Conservation (phyloP, 2,888 invertebrate species). For the Pollenia angustigena region DNA sequence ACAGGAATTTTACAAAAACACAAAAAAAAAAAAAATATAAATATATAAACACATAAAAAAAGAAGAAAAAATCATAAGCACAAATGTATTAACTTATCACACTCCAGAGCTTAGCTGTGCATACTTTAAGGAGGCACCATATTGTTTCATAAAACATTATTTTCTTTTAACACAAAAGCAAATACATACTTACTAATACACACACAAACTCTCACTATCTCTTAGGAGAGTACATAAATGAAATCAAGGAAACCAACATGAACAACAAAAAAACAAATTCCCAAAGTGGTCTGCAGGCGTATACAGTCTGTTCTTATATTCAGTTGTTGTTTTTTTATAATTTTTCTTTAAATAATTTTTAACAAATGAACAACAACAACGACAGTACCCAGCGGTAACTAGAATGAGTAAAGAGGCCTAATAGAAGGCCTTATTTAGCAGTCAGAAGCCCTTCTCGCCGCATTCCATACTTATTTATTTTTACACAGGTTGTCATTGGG, state of each 20-base stretch:
- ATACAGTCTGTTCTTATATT: background rate
- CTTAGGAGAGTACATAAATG: background rate
- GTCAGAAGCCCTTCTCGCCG: no score
- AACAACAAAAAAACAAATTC: background rate
- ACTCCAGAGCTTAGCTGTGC: background rate
- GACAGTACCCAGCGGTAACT: no score
- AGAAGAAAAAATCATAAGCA: slow-evolving; percentile 15
- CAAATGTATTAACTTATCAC: background rate
- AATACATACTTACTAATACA: background rate
- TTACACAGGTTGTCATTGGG: no score
- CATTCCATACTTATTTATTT: no score
- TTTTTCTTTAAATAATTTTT: slow-evolving; percentile 17
- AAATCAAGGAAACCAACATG: slow-evolving; percentile 6
- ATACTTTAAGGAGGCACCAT: slow-evolving; percentile 48
- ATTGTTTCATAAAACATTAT: slow-evolving; percentile 55
- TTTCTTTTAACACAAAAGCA: slow-evolving; percentile 25
- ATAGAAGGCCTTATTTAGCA: no score
- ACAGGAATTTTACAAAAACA: background rate
- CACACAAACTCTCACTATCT: background rate
- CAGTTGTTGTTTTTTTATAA: background rate
- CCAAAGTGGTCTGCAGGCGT: slow-evolving; percentile 41
- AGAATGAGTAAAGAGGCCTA: no score
- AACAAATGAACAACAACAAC: slow-evolving; percentile 45
- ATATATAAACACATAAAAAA: background rate
- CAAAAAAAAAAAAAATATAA: background rate